Percentiles rank a stretch among this genome's conserved stretches.
Conservation (phyloP, 1,140 invertebrate genomes). For the Zophobas morio region DNA sequence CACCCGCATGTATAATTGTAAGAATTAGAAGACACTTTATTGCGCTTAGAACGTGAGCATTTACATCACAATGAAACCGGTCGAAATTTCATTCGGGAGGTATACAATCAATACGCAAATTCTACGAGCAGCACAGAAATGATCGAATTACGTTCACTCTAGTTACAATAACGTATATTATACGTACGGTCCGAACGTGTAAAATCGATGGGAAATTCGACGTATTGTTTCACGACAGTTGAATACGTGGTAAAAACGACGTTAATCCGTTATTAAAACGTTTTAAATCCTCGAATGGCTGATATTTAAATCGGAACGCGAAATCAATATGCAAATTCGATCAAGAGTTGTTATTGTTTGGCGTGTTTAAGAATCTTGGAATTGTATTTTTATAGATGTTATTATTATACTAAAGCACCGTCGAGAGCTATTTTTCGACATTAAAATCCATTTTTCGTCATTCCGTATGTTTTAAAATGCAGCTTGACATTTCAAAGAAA, state of each 20-base stretch:
- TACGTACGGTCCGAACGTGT: too few relatives aligned
- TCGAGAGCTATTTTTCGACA: constrained; percentile 14
- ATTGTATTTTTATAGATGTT: constrained; percentile 15
- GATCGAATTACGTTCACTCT: too few relatives aligned
- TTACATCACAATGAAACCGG: constrained; percentile 9
- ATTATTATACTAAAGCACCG: constrained; percentile 13
- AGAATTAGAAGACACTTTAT: constrained; percentile 27
- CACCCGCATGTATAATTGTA: constrained; percentile 59
- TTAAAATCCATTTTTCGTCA: constrained; percentile 7
- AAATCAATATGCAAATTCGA: constrained; percentile 23
- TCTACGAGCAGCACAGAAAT: not conserved
- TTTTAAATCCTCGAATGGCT: not conserved
- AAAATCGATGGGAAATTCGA: too few relatives aligned
- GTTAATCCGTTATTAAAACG: too few relatives aligned
- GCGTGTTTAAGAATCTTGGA: constrained; percentile 20
- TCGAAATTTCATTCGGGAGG: constrained; percentile 18
- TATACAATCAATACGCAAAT: constrained; percentile 23
- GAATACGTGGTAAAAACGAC: too few relatives aligned
- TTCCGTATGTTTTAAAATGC: constrained; percentile 7
- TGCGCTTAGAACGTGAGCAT: not conserved
- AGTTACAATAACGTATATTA: too few relatives aligned
- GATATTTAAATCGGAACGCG: constrained; percentile 14
- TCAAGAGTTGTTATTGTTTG: constrained; percentile 20
- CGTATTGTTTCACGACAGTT: too few relatives aligned
- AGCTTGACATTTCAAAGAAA: not conserved